These are phyloP conservation scores for Squalus acanthias DNA, from an alignment of 2,797 vertebrate genomes.

Conservation along the genomic window DNA sequence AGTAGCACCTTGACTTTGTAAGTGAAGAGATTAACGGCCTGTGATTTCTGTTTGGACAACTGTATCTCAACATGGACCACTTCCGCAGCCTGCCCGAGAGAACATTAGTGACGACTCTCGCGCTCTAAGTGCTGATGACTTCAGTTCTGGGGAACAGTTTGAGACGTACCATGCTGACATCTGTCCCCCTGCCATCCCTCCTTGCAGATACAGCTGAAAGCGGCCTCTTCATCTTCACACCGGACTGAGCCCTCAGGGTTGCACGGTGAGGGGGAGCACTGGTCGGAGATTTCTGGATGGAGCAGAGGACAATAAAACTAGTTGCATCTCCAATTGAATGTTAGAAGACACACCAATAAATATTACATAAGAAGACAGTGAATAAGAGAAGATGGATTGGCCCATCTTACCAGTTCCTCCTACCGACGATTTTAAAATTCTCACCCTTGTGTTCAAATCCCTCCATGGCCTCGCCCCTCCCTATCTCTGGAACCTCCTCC, in stretches of 20 bases:
- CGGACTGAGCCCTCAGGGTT: conserved; percentile 62
- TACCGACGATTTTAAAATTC: not conserved
- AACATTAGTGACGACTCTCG: not conserved
- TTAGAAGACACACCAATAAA: not conserved
- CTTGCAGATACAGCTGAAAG: conserved; percentile 82
- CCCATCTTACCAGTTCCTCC: not conserved
- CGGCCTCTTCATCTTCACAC: conserved; percentile 84
- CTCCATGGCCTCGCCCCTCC: not conserved
- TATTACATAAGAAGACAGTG: not conserved
- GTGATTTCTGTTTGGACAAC: not conserved
- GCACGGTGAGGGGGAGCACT: conserved; percentile 86
- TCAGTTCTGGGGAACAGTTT: not conserved
- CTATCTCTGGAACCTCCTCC: not conserved
- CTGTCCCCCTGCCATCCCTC: conserved; percentile 76
- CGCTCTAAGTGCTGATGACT: too few species aligned
- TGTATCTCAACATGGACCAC: not conserved
- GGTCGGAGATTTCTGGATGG: conserved; percentile 81
- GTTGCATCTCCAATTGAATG: not conserved
- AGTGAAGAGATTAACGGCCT: not conserved
- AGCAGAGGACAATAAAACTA: not conserved
- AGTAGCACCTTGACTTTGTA: too few species aligned
- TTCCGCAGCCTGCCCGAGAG: not conserved
- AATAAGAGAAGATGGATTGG: not conserved
- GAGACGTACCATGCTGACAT: conserved; percentile 73
- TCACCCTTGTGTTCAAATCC: not conserved